Base-by-base conservation (phyloP, 2,113 vertebrate species). In the Scomber scombrus region DNA sequence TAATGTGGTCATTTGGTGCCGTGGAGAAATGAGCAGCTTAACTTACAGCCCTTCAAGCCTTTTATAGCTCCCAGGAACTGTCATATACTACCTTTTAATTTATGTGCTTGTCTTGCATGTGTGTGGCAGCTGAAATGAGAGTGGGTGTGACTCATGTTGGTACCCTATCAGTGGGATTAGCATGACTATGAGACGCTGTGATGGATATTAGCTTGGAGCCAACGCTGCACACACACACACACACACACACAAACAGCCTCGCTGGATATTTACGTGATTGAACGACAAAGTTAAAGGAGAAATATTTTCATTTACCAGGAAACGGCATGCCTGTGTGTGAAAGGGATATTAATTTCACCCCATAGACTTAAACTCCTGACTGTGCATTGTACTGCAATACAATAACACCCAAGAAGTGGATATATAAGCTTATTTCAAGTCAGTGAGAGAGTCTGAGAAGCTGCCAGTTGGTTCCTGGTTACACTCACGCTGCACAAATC, bases 141-240 rank as follows among this genome's bases (percentile, higher is more conserved):
- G 51, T 56, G 47, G 51, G 62, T 15, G 75, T 73, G 85, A 56
- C 63, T 76, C 77, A 57, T 52, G 68, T 81, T 71, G 78, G 78
- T 82, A 63, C 46, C 60, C 46, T 49, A 65, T 86, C 72, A 47
- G 56, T 40, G 23, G 62, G 79, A 85, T 83, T 81, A 81, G 72
- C 52, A 51, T 47, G 49, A 77, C 69, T 57, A 1, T 16, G 71
- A 73, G 58, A 12, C 4, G 6, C 58, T 18, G 57, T 63, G 70
- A 82, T 74, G 76, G 64, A 85, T 80, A 51, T 57, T 64, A 64
- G 68, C 34, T 57, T 4, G 1, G 43, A 52, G 60, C 54, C 13
- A 54, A 66, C 34, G 9, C 31, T 9, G 34, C 34, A 26, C 62
- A 47, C 58, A 26, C 23, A 26, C 23, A 26, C 23, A 26, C 23